Base-by-base conservation (phyloP, 2,888 invertebrate species). In the Dicyrtoma fusca region DNA sequence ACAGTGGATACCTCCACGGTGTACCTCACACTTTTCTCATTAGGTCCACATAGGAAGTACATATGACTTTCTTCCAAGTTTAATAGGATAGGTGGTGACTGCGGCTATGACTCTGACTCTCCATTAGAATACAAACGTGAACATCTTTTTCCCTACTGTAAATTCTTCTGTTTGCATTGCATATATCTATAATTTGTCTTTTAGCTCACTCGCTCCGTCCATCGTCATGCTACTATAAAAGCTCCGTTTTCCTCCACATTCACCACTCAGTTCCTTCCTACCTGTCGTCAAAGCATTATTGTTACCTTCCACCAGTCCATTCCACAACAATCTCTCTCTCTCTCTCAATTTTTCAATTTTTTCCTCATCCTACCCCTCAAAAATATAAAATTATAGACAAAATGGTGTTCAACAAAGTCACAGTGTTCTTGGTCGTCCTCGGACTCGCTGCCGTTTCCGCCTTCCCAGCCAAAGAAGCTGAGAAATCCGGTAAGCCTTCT, bases 211-310 rank as follows among this genome's bases (percentile, higher is more conserved):
- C 34, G 8, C 34, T 34, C 34, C 3, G 34, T 34, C 34, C 34
- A 8, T 34, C 34, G 34, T 34, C 34, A 34, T 34, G 34, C 34
- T 34, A 44, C 42, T 66, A 66, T 66, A 66, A 62, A 70, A 70
- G 62, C 49, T 6, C 23, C 17, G 21, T 26, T 42, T 26, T 23
- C 25, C 19, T 44, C 34, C 2, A 19, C 49, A 51, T 6, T 62
- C 70, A n/a, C 61, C 34, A 70, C 59, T 70, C 62, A 70, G 70
- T 70, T 70, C 62, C 70, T 70, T 62, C 69, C 59, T 69, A 51
- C 42, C 49, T 62, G 26, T 53, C 63, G n/a, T 34, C 34, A 34
- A 34, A 26, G 25, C 66, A 26, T 62, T 57, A 23, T 25, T 21
- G 4, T 34, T 34, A 5, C 5, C 14, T 57, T 49, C n/a, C 13